Evolutionary conservation across 2,113 vertebrate genomes (phyloP).

Genomic region (Colius striatus): DNA sequence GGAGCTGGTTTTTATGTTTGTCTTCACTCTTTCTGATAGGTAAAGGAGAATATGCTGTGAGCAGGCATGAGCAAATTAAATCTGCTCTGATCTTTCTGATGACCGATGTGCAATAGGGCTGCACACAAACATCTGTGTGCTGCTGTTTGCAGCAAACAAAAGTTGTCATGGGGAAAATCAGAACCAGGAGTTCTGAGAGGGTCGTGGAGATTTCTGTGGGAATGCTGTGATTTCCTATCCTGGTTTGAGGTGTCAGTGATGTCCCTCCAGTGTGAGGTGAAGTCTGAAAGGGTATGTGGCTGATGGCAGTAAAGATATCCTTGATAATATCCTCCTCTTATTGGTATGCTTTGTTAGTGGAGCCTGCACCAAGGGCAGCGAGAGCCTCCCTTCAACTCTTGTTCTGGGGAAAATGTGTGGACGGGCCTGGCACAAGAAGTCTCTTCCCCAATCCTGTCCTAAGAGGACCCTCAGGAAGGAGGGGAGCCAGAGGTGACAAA

Average conservation of each 20-base stretch:
- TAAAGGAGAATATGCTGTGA: background rate
- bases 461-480: background rate
- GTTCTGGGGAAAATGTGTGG: background rate
- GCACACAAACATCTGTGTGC: background rate
- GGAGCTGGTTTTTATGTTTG: conserved; percentile 24
- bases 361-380: background rate
- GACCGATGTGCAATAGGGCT: background rate
- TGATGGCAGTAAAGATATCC: background rate
- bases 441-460: background rate
- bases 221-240: background rate
- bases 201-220: background rate
- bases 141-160: background rate
- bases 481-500: background rate
- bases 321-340: background rate
- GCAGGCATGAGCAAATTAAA: conserved; percentile 39
- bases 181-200: background rate
- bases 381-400: background rate
- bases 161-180: background rate
- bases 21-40: conserved; percentile 7
- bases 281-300: background rate
- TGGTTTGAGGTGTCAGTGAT: background rate
- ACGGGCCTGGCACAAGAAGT: background rate
- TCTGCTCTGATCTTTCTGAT: background rate
- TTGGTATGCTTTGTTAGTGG: background rate
- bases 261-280: background rate